Percentiles rank a stretch among this genome's conserved stretches.
Conservation (phyloP, 1,140 invertebrate species). For the Acromyrmex charruanus region DNA sequence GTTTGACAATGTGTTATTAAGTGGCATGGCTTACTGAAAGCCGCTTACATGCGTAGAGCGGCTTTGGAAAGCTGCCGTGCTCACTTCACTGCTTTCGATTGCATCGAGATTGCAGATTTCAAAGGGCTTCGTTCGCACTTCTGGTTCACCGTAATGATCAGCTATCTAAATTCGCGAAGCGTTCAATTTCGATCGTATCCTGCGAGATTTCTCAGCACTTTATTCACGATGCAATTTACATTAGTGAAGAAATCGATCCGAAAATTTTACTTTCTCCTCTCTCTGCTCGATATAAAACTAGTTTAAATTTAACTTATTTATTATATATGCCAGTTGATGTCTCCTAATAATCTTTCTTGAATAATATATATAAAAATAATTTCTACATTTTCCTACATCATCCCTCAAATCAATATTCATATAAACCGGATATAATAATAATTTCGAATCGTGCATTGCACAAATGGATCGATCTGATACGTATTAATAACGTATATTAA, state of each 20-base stretch:
- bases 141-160: slow-evolving; percentile 31
- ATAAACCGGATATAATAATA: background rate
- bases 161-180: slow-evolving; percentile 12
- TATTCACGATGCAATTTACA: background rate
- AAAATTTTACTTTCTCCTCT: background rate
- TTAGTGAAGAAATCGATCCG: background rate
- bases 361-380: background rate
- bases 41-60: slow-evolving; percentile 33
- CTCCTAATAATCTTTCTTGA: background rate
- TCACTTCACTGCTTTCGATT: background rate
- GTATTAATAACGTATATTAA: slow-evolving; percentile 3
- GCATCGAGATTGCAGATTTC: slow-evolving; percentile 25
- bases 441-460: background rate
- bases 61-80: slow-evolving; percentile 22
- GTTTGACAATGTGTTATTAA: slow-evolving; percentile 55
- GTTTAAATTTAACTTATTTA: background rate
- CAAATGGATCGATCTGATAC: too few relatives aligned
- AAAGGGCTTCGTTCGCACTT: slow-evolving; percentile 7
- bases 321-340: background rate
- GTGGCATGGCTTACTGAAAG: slow-evolving; percentile 28
- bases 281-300: background rate
- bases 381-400: background rate
- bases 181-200: background rate
- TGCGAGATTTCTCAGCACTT: background rate
- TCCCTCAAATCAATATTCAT: background rate